Base-by-base conservation (phyloP, 1,140 invertebrate genomes). In the Bactericera cockerelli region DNA sequence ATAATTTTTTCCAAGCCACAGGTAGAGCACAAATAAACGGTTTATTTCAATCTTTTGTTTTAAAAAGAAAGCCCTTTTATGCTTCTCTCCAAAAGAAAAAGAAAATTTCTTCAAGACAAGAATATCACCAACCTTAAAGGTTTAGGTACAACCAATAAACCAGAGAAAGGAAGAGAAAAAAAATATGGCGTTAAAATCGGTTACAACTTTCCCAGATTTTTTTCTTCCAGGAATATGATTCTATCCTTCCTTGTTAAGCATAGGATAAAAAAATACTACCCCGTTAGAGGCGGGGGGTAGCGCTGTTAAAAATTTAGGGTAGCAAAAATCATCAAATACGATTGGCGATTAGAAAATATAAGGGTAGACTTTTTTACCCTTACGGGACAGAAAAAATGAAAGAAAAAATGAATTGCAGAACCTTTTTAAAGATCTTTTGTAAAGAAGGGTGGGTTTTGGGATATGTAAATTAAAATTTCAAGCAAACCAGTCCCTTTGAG, bases 351-450 rank as follows among this genome's bases (percentile, higher is more conserved):
- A 19, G n/a, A 49, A 49, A 49, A 36, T 36, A 36, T 36, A 49
- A 49, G 42, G 42, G 42, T 49, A 49, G 42, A 49, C 42, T 49
- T 49, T 49, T 49, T 71, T 72, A 73, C 71, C 70, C 69, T 67
- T 66, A 70, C 70, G 70, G 72, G 70, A 70, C 70, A 70, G 69
- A 70, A 70, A 72, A n/a, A n/a, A n/a, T n/a, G n/a, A n/a, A n/a
- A n/a, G n/a, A 68, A 70, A 67, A 57, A 62, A 31, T 31, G 28
- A 31, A 60, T 39, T 55, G 59, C 39, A 53, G 59, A 61, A 42
- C 58, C 66, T 66, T 70, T 72, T 73, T 6, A 10, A 19, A 49
- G 42, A 49, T 16, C 42, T 49, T 49, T 49, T 49, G 6, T 57
- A 6, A 31, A 14, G 33, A 14, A 26, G 22, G 28, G 16, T 11